Percentiles rank a stretch among this genome's conserved stretches.
phyloP scores from a whole-genome alignment of 2,888 invertebrate species.

The Drosophila neoperkinsi region DNA sequence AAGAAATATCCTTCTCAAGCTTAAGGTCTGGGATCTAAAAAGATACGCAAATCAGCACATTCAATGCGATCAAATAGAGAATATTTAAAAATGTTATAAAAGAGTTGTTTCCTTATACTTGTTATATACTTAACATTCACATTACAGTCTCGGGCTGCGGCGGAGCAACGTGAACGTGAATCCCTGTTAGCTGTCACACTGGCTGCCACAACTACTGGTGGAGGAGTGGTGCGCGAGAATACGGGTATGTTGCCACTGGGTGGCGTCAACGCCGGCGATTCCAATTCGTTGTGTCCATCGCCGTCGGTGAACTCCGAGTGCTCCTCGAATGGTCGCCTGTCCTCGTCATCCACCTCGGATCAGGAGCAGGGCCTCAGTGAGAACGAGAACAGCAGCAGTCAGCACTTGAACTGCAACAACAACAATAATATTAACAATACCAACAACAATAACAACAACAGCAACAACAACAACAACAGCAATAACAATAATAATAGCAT shows the following conservation, averaged over 20 bases:
- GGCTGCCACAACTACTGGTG: constrained; percentile 84
- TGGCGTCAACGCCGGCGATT: constrained; percentile 78
- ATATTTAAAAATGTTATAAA: neutral
- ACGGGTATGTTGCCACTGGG: constrained; percentile 54
- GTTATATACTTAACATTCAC: neutral
- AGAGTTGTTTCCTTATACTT: neutral
- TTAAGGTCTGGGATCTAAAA: neutral
- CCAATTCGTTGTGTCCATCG: constrained; percentile 91
- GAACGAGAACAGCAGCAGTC: constrained; percentile 79
- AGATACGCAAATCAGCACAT: neutral
- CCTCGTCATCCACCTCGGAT: constrained; percentile 93
- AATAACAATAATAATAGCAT: constrained; percentile 84
- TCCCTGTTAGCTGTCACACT: constrained; percentile 89
- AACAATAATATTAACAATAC: constrained; percentile 86
- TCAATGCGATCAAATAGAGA: neutral
- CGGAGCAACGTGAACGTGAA: constrained; percentile 94
- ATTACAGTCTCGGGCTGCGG: constrained; percentile 88
- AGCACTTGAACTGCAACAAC: constrained; percentile 84
- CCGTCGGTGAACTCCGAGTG: constrained; percentile 95
- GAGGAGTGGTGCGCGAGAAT: constrained; percentile 52
- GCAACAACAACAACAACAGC: constrained; percentile 68
- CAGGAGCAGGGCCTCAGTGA: constrained; percentile 88
- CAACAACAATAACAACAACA: constrained; percentile 85
- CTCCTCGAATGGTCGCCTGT: constrained; percentile 92
- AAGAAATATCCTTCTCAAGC: neutral